A percentile compares a stretch with the other conserved stretches of the same genome.
Evolutionary conservation across 2,888 invertebrate species (phyloP).

Genomic region (Corbicula japonica): DNA sequence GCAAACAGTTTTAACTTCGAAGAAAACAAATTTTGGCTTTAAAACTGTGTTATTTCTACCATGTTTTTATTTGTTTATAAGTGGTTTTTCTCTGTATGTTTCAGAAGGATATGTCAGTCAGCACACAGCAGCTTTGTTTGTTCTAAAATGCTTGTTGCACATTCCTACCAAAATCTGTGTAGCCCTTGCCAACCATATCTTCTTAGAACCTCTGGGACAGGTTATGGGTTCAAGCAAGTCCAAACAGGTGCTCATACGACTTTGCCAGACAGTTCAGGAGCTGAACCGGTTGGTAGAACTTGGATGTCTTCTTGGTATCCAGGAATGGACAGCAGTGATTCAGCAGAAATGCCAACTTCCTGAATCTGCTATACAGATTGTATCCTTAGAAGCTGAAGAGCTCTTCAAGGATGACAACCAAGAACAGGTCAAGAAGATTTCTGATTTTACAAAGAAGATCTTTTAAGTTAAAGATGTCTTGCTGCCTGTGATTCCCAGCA

Average conservation of each 20-base stretch:
- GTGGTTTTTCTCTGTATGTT: constrained; percentile 20
- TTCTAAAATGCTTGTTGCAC: constrained; percentile 76
- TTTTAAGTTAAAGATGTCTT: too few relatives aligned
- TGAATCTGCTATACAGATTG: constrained; percentile 56
- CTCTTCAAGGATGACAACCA: constrained; percentile 56
- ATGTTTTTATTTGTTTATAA: too few relatives aligned
- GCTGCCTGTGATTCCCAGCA: too few relatives aligned
- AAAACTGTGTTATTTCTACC: too few relatives aligned
- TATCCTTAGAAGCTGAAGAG: constrained; percentile 69
- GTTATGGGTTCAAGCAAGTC: constrained; percentile 83
- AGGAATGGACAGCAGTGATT: constrained; percentile 79
- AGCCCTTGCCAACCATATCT: constrained; percentile 81
- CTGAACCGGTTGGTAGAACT: constrained; percentile 75
- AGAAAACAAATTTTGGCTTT: too few relatives aligned
- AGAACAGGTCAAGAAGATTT: constrained; percentile 44
- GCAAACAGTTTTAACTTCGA: too few relatives aligned
- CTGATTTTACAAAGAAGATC: background rate
- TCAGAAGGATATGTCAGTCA: constrained; percentile 6
- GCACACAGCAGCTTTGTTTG: constrained; percentile 77
- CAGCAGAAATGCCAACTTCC: constrained; percentile 63
- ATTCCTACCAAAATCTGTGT: constrained; percentile 79
- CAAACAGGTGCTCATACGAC: constrained; percentile 76
- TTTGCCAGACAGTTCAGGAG: constrained; percentile 65
- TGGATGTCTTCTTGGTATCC: constrained; percentile 82
- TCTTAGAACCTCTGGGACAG: constrained; percentile 83